These are phyloP conservation scores for Periophthalmodon schlosseri DNA, from an alignment of 2,113 vertebrate genomes.

Conservation along the genomic window DNA sequence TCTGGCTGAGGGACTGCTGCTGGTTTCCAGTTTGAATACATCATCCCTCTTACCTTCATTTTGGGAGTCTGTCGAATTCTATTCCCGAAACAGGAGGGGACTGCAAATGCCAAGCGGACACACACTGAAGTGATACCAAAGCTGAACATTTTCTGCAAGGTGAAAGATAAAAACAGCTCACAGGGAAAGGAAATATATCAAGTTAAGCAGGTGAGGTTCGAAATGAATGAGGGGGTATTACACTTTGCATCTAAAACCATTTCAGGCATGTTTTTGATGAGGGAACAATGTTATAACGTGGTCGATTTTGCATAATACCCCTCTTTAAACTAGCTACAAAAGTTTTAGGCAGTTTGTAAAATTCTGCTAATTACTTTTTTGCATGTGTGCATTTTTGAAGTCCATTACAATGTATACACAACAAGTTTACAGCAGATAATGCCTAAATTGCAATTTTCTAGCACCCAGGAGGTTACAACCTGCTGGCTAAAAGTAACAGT, in stretches of 20 bases:
- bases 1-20: not conserved
- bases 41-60: not conserved
- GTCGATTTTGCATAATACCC: too few relatives aligned
- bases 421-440: not conserved
- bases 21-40: not conserved
- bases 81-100: not conserved
- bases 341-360: not conserved
- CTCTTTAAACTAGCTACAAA: not conserved
- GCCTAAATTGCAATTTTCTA: not conserved
- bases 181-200: not conserved
- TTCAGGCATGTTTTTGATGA: too few relatives aligned
- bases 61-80: not conserved
- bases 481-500: not conserved
- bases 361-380: not conserved
- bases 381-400: not conserved
- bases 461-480: not conserved
- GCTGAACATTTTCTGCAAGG: slow-evolving; percentile 17
- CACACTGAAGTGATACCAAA: not conserved
- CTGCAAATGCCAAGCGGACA: not conserved
- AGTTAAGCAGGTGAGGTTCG: not conserved
- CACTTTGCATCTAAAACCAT: too few relatives aligned
- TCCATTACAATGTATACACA: not conserved
- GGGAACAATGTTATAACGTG: too few relatives aligned
- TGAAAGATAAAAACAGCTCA: slow-evolving; percentile 13
- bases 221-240: not conserved